Conservation (phyloP, 2,797 vertebrate species). For the Discoglossus pictus region DNA sequence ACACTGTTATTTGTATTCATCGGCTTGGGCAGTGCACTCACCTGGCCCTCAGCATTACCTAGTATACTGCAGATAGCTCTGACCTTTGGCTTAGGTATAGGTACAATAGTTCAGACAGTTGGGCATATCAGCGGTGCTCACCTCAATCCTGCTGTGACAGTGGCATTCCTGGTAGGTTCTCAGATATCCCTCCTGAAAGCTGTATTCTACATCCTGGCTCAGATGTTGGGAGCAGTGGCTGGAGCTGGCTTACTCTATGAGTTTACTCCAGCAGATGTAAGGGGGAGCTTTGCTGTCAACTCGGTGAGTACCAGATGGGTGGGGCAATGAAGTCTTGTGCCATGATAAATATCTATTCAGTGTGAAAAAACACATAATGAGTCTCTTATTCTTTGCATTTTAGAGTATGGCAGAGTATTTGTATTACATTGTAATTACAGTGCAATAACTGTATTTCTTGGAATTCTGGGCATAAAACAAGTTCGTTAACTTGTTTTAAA, state of each 20-base stretch:
- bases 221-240: constrained; percentile 38
- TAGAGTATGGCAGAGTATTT: no score
- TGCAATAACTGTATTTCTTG: no score
- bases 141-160: constrained; percentile 32
- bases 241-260: constrained; percentile 35
- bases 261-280: constrained; percentile 28
- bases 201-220: constrained; percentile 34
- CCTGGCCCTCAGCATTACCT: constrained; percentile 21
- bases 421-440: no score
- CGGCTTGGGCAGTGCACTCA: constrained; percentile 21
- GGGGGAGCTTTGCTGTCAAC: constrained; percentile 35
- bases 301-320: constrained; percentile 24
- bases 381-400: no score
- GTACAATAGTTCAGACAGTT: constrained; percentile 28
- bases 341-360: no score
- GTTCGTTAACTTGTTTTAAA: no score
- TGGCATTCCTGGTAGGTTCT: constrained; percentile 33
- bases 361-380: no score
- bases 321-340: neutral
- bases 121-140: constrained; percentile 40
- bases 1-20: constrained; percentile 29
- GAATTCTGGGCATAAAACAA: no score
- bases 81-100: constrained; percentile 38
- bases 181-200: constrained; percentile 33
- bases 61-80: constrained; percentile 25